A percentile compares a stretch with the other conserved stretches of the same genome.
These are phyloP conservation scores for Punctoribates punctum DNA, from an alignment of 2,888 invertebrate species.

Conservation along the genomic window DNA sequence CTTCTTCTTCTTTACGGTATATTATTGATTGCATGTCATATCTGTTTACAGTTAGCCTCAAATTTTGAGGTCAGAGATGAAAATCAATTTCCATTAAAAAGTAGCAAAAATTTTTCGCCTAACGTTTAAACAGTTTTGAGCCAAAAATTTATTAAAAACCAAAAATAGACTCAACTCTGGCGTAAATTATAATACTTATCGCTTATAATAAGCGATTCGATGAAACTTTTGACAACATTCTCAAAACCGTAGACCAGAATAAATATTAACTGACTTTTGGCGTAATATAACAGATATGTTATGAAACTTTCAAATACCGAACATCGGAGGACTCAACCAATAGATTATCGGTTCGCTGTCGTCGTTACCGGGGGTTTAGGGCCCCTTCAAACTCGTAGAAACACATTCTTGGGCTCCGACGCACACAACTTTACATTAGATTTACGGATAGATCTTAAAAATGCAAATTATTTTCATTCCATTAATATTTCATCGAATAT, in stretches of 20 bases:
- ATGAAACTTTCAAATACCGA: not conserved
- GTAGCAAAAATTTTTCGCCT: not conserved
- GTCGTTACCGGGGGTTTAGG: no score
- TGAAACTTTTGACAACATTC: slow-evolving; percentile 1
- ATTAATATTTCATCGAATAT: not conserved
- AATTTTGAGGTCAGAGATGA: not conserved
- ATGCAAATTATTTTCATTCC: not conserved
- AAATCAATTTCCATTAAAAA: not conserved
- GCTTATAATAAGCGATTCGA: slow-evolving; percentile 8
- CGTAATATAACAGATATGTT: not conserved
- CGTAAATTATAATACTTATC: slow-evolving; percentile 4
- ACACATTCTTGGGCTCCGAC: no score
- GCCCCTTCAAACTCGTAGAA: no score
- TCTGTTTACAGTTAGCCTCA: slow-evolving; percentile 3
- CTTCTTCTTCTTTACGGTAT: no score
- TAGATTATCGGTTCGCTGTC: no score
- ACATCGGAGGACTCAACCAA: no score
- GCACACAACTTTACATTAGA: no score
- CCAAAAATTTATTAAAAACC: not conserved
- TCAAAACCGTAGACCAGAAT: not conserved
- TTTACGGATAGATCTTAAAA: not conserved
- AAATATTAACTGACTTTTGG: not conserved
- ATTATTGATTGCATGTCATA: slow-evolving; percentile 7
- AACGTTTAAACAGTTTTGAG: not conserved
- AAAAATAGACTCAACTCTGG: not conserved